phyloP scores from a whole-genome alignment of 2,797 vertebrate species.

The Distichodus sexfasciatus region DNA sequence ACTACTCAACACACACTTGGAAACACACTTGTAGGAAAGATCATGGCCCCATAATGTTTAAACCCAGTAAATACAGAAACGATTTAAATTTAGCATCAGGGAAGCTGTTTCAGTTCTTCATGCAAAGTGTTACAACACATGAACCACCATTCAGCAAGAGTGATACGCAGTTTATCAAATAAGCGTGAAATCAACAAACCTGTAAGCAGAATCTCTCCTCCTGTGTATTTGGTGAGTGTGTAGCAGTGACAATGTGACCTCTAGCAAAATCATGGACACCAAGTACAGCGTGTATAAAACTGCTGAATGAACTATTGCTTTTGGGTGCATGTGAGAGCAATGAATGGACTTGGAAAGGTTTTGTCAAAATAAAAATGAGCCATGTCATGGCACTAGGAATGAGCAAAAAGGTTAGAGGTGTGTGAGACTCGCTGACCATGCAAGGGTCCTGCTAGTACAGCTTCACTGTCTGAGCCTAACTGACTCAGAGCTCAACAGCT shows the following conservation, averaged over 20 bases:
- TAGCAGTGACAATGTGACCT: background rate
- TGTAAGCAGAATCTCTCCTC: background rate
- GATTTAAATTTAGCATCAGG: background rate
- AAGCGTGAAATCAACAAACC: background rate
- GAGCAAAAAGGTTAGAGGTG: background rate
- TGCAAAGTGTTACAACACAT: background rate
- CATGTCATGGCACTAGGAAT: background rate
- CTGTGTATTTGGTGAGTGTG: background rate
- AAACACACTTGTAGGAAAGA: background rate
- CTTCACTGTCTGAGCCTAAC: background rate
- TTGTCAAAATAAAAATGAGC: background rate
- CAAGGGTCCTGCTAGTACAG: background rate
- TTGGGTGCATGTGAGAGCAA: background rate
- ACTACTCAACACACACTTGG: background rate
- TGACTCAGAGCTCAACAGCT: background rate
- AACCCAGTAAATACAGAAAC: no score
- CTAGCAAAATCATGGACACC: background rate
- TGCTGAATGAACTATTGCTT: no score
- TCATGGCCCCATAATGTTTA: no score
- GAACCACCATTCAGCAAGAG: no score
- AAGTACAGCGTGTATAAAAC: background rate
- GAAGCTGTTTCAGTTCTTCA: no score
- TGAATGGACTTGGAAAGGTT: background rate
- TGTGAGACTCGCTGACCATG: slow-evolving; percentile 1
- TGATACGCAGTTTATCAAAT: background rate